Conservation (phyloP, 1,140 invertebrate species). For the Drosophila eugracilis region DNA sequence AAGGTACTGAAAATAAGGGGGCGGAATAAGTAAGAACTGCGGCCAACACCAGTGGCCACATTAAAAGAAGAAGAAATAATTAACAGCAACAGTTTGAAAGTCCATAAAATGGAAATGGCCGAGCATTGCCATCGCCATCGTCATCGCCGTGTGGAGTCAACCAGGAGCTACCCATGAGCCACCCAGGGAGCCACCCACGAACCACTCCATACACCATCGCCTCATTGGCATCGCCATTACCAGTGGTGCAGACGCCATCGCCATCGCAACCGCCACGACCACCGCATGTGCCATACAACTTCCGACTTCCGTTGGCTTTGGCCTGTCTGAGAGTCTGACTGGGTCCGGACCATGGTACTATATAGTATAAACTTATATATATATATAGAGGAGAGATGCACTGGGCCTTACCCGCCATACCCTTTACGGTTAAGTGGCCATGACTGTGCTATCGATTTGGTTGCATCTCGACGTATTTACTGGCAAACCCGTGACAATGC, state of each 20-base stretch:
- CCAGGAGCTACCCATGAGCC: constrained; percentile 3
- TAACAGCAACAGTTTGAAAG: constrained; percentile 83
- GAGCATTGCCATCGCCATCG: constrained; percentile 18
- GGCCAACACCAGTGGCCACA: constrained; percentile 69
- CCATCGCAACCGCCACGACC: constrained; percentile 36
- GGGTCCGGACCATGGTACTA: constrained; percentile 3
- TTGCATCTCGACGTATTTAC: constrained; percentile 14
- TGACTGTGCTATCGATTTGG: constrained; percentile 29
- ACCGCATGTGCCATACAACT: constrained; percentile 79
- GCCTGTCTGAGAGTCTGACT: constrained; percentile 36
- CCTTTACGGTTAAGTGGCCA: constrained; percentile 37
- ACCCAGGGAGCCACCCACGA: neutral
- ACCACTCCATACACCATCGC: neutral
- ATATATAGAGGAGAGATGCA: constrained; percentile 1
- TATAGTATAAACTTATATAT: constrained; percentile 11
- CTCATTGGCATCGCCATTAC: constrained; percentile 52
- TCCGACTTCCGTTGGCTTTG: constrained; percentile 75
- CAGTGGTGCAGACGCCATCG: constrained; percentile 24
- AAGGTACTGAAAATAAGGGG: constrained; percentile 4
- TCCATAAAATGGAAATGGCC: constrained; percentile 81
- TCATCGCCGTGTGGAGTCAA: constrained; percentile 8
- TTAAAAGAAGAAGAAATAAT: constrained; percentile 83
- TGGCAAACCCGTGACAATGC: constrained; percentile 17
- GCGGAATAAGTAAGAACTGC: constrained; percentile 64
- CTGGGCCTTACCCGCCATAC: constrained; percentile 17